A percentile compares a stretch with the other conserved stretches of the same genome.
These are phyloP conservation scores for Clarias macrocephalus DNA, from an alignment of 2,113 vertebrate genomes.

Conservation along the genomic window DNA sequence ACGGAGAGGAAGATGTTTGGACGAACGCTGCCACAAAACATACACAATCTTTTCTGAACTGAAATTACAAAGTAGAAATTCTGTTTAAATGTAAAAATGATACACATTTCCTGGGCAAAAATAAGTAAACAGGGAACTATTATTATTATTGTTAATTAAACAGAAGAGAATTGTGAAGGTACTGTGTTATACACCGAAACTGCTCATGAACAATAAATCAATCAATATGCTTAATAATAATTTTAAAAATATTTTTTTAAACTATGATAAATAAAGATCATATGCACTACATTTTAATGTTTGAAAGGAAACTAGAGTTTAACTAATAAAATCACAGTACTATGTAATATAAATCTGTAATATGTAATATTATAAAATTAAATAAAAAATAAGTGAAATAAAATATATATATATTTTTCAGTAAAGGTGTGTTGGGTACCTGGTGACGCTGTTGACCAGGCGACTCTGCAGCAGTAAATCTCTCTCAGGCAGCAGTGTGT, in stretches of 20 bases:
- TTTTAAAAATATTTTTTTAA: no score
- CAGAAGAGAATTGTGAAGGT: not conserved
- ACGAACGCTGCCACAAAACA: constrained; percentile 77
- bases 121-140: no score
- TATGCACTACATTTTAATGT: no score
- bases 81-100: not conserved
- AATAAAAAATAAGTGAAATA: no score
- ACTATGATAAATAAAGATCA: not conserved
- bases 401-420: no score
- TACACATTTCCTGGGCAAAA: not conserved
- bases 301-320: no score
- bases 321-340: no score
- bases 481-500: constrained; percentile 88
- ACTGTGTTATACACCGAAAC: not conserved
- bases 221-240: no score
- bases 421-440: constrained; percentile 67
- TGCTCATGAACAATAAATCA: not conserved
- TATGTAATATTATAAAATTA: no score
- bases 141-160: no score
- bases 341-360: no score
- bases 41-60: no score
- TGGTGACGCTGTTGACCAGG: constrained; percentile 88
- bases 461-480: constrained; percentile 90
- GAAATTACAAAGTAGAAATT: not conserved
- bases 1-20: constrained; percentile 90